Evolutionary conservation across 2,888 invertebrate genomes (phyloP).

Genomic region (Melieria picta): DNA sequence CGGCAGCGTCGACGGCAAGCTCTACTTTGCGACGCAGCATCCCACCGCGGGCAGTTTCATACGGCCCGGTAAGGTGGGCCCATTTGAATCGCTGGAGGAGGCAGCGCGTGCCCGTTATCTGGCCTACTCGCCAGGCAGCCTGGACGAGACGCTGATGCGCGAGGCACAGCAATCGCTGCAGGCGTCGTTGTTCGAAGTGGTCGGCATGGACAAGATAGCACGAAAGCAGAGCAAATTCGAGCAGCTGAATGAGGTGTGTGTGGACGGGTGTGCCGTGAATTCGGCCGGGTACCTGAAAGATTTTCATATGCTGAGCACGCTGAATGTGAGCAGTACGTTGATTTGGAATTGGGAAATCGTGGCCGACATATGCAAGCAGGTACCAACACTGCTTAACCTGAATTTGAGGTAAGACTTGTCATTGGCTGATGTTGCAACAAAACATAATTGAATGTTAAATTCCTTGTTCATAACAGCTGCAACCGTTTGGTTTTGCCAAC

Average conservation of each 20-base stretch:
- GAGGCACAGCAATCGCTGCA: constrained; percentile 78
- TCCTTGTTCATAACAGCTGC: constrained; percentile 71
- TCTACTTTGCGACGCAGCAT: constrained; percentile 82
- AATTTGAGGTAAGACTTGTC: constrained; percentile 56
- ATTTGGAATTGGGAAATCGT: constrained; percentile 65
- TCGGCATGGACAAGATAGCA: constrained; percentile 88
- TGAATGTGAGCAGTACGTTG: constrained; percentile 62
- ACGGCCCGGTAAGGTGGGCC: constrained; percentile 80
- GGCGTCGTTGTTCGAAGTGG: constrained; percentile 86
- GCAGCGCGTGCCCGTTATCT: constrained; percentile 79
- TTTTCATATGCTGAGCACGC: constrained; percentile 55
- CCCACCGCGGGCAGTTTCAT: constrained; percentile 91
- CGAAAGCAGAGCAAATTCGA: constrained; percentile 69
- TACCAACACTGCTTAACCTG: constrained; percentile 59
- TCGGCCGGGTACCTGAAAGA: constrained; percentile 74
- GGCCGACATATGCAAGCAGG: constrained; percentile 61
- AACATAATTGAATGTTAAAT: not conserved
- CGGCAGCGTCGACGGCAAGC: constrained; percentile 82
- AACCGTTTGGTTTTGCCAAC: constrained; percentile 77
- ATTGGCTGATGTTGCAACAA: not conserved
- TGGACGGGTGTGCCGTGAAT: constrained; percentile 68
- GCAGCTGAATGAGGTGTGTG: constrained; percentile 60
- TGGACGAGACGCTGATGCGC: constrained; percentile 72
- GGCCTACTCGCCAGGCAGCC: constrained; percentile 65
- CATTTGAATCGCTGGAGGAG: constrained; percentile 76